Evolutionary conservation across 2,888 invertebrate genomes (phyloP), one percentile per base, ranked within the genome.

Genomic region (Pterostichus niger): DNA sequence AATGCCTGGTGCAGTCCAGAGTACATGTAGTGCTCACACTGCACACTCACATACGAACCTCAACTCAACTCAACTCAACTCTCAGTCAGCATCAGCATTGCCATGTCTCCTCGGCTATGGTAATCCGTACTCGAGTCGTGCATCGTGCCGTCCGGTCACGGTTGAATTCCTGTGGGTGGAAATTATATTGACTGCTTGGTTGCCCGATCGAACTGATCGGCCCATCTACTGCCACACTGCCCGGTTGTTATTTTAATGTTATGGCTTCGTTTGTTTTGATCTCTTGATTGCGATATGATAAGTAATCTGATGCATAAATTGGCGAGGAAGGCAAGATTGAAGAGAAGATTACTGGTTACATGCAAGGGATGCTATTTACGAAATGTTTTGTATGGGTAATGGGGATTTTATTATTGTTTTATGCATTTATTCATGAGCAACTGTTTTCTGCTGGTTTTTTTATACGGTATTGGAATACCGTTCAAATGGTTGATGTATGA

Each of bases 221-320:
- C 64, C 64, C 17, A 17, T 13, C 56, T 17, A 56, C 40, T 33
- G 68, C 68, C 44, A 17, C 68, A 9, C 64, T 49, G 75, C 52
- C 33, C 33, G 75, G 24, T 75, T 75, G 75, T 75, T 75, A 75
- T 52, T 75, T 75, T 75, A 75, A 75, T 75, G 75, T 75, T 75
- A 75, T 75, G 75, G 75, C 52, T 75, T 52, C 52, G 75, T 75
- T 75, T 75, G 75, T 75, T 75, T 75, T 75, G 49, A 75, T 75
- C 75, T 52, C 75, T 75, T 75, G 75, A 75, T 75, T 75, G 75
- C 75, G 75, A 75, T 75, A 75, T 75, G 75, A 75, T 75, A 75
- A 75, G 49, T 75, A 75, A 75, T 75, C 68, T 71, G 68, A 71
- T 71, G 68, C 68, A 71, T 71, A 71, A 71, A 71, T 71, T 71